Evolutionary conservation across 2,888 invertebrate genomes (phyloP).

Genomic region (Caenorhabditis sp.): DNA sequence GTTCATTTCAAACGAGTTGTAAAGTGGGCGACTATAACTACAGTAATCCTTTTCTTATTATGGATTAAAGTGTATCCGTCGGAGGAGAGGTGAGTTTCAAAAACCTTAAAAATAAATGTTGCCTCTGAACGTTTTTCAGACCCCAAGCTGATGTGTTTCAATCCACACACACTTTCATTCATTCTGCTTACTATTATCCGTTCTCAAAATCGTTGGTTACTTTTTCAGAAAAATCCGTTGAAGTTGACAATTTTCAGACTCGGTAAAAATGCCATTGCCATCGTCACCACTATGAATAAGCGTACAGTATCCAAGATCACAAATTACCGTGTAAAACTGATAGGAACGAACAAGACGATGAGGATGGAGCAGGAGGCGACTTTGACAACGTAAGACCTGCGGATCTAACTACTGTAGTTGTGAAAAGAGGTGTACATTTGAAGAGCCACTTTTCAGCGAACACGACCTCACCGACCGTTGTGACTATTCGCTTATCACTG

Average conservation of each 20-base stretch:
- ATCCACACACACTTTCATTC: slow-evolving; percentile 30
- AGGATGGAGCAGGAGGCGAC: slow-evolving; percentile 35
- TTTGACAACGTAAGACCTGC: slow-evolving; percentile 30
- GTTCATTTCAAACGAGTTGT: slow-evolving; percentile 15
- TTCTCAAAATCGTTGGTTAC: slow-evolving; percentile 21
- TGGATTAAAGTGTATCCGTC: not conserved
- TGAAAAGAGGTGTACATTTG: too few relatives aligned
- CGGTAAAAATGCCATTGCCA: slow-evolving; percentile 38
- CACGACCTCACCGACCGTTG: slow-evolving; percentile 45
- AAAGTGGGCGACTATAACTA: not conserved
- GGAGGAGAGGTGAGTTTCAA: not conserved
- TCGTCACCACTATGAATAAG: slow-evolving; percentile 56
- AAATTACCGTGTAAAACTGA: slow-evolving; percentile 31
- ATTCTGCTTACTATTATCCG: slow-evolving; percentile 36
- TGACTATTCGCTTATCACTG: slow-evolving; percentile 45
- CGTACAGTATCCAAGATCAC: slow-evolving; percentile 37
- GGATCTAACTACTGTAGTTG: not conserved
- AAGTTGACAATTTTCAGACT: slow-evolving; percentile 13
- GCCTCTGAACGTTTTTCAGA: not conserved
- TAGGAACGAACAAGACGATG: slow-evolving; percentile 31
- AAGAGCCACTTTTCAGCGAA: slow-evolving; percentile 39
- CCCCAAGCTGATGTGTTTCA: not conserved
- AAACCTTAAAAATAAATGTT: not conserved
- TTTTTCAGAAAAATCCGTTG: not conserved
- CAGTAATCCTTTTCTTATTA: not conserved